Evolutionary conservation across 2,888 invertebrate species (phyloP).

Genomic region (Dryocosmus kuriphilus): DNA sequence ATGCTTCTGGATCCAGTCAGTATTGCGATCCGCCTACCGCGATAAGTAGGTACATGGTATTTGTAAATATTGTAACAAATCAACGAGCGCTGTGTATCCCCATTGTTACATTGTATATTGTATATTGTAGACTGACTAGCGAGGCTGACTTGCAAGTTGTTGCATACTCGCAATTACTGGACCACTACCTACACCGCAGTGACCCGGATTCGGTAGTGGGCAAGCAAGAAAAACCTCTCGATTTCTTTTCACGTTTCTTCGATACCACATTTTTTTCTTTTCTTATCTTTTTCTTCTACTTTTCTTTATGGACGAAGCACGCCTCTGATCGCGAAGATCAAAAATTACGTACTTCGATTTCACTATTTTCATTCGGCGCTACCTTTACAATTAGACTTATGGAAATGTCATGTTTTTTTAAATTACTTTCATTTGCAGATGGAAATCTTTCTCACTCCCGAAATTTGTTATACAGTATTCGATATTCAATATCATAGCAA

Average conservation of each 20-base stretch:
- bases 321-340: conserved; percentile 27
- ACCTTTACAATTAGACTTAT: no score
- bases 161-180: conserved; percentile 46
- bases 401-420: no score
- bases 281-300: no score
- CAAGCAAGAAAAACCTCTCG: conserved; percentile 57
- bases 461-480: no score
- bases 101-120: conserved; percentile 52
- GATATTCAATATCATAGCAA: no score
- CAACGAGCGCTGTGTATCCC: conserved; percentile 47
- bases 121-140: conserved; percentile 5
- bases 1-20: conserved; percentile 63
- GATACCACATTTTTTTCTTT: conserved; percentile 32
- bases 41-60: conserved; percentile 51
- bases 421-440: no score
- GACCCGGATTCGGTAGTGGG: conserved; percentile 58
- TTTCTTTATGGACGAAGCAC: no score
- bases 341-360: conserved; percentile 34
- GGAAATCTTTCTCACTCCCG: no score
- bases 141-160: conserved; percentile 54
- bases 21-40: conserved; percentile 47
- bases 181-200: conserved; percentile 49
- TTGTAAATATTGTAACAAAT: conserved; percentile 65
- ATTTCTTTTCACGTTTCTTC: conserved; percentile 46
- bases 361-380: no score